phyloP scores from a whole-genome alignment of 2,888 invertebrate species.

The Piscicola geometra region DNA sequence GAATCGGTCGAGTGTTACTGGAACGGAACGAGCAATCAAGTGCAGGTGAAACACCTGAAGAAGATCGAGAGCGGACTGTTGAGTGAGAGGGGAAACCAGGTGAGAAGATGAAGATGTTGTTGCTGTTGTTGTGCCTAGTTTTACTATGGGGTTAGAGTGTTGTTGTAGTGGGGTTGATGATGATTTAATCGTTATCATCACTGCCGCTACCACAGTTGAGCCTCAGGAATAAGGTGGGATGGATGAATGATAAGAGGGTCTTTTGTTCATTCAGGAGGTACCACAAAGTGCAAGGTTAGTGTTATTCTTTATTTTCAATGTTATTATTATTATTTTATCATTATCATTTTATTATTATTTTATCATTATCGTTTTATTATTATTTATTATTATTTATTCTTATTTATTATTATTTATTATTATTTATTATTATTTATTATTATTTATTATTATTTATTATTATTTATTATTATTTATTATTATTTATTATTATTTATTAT shows the following conservation, averaged over 20 bases:
- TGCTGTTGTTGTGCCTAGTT: not conserved
- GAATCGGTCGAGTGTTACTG: constrained; percentile 55
- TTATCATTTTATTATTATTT: not conserved
- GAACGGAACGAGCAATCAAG: constrained; percentile 42
- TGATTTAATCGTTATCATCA: not conserved
- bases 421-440: not conserved
- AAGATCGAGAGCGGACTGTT: constrained; percentile 47
- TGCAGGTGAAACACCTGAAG: constrained; percentile 48
- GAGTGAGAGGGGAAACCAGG: constrained; percentile 41
- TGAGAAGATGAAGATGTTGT: constrained; percentile 9
- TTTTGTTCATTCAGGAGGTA: constrained; percentile 38
- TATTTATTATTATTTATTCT: not conserved
- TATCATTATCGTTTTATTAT: not conserved
- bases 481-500: not conserved
- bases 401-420: not conserved
- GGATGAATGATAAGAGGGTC: constrained; percentile 35
- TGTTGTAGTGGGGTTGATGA: not conserved
- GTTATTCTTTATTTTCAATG: constrained; percentile 21
- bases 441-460: not conserved
- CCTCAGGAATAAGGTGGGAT: constrained; percentile 36
- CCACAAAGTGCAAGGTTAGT: constrained; percentile 31
- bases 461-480: not conserved
- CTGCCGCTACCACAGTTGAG: constrained; percentile 11
- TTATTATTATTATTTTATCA: constrained; percentile 1
- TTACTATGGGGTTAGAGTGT: not conserved